These are phyloP conservation scores for Pterocles burchelli DNA, from an alignment of 2,113 vertebrate genomes.

Conservation along the genomic window DNA sequence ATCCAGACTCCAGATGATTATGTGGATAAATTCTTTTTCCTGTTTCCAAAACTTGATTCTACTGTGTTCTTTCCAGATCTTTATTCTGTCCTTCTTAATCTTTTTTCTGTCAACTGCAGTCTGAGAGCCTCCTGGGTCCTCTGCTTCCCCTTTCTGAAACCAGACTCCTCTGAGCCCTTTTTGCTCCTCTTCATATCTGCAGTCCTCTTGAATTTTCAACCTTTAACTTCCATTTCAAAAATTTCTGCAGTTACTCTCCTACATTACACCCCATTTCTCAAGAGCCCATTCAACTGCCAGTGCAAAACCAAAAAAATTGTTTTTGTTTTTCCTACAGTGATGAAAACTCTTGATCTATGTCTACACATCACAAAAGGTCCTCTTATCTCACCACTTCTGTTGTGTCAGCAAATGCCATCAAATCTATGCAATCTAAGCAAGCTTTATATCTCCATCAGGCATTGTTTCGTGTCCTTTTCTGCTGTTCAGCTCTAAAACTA, in stretches of 20 bases:
- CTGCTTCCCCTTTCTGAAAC: background rate
- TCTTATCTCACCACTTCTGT: background rate
- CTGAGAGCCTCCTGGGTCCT: background rate
- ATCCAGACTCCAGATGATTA: background rate
- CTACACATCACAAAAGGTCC: background rate
- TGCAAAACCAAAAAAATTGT: background rate
- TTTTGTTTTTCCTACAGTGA: background rate
- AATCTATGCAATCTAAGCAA: background rate
- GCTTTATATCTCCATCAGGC: background rate
- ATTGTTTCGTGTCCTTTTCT: background rate
- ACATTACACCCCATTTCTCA: constrained; percentile 28
- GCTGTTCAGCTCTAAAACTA: background rate
- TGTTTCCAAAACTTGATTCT: background rate
- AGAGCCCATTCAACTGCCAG: background rate
- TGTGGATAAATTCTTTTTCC: background rate
- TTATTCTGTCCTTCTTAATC: background rate
- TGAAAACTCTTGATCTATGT: background rate
- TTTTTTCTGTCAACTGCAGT: background rate
- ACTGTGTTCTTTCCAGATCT: background rate
- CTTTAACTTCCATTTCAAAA: background rate
- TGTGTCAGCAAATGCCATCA: background rate
- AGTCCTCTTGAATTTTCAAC: constrained; percentile 3
- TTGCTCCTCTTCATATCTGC: background rate
- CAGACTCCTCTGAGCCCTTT: background rate
- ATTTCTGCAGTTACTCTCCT: background rate